These are phyloP conservation scores for Corydoras sp. DNA, from an alignment of 2,113 vertebrate genomes.

Conservation along the genomic window DNA sequence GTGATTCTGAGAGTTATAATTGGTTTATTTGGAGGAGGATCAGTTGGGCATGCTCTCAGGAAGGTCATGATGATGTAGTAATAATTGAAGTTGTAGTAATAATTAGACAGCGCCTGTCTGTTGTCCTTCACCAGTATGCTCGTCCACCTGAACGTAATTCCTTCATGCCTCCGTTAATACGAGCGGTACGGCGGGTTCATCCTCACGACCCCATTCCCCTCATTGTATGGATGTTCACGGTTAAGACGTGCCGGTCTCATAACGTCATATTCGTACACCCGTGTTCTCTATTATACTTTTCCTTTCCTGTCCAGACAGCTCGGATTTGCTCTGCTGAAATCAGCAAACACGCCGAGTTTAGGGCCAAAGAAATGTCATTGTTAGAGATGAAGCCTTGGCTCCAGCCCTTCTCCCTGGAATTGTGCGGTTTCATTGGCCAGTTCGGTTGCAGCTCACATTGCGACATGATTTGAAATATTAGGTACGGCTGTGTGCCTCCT, in stretches of 20 bases:
- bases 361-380: conserved; percentile 14
- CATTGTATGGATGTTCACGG: neutral
- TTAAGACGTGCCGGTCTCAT: conserved; percentile 13
- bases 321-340: conserved; percentile 17
- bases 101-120: too few species aligned
- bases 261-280: conserved; percentile 7
- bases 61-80: too few species aligned
- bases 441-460: conserved; percentile 20
- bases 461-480: conserved; percentile 25
- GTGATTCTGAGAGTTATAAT: too few species aligned
- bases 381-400: neutral
- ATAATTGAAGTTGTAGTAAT: too few species aligned
- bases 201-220: too few species aligned
- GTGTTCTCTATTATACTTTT: conserved; percentile 16
- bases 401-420: conserved; percentile 2
- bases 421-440: conserved; percentile 7
- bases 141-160: too few species aligned
- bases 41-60: too few species aligned
- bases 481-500: neutral
- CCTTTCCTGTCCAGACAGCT: conserved; percentile 13
- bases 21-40: too few species aligned
- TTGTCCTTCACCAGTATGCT: too few species aligned
- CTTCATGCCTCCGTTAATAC: too few species aligned
- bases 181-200: too few species aligned
- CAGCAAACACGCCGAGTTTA: conserved; percentile 2